These are phyloP conservation scores for Ctenomys sociabilis DNA, from an alignment of 2,113 vertebrate species.

Conservation along the genomic window DNA sequence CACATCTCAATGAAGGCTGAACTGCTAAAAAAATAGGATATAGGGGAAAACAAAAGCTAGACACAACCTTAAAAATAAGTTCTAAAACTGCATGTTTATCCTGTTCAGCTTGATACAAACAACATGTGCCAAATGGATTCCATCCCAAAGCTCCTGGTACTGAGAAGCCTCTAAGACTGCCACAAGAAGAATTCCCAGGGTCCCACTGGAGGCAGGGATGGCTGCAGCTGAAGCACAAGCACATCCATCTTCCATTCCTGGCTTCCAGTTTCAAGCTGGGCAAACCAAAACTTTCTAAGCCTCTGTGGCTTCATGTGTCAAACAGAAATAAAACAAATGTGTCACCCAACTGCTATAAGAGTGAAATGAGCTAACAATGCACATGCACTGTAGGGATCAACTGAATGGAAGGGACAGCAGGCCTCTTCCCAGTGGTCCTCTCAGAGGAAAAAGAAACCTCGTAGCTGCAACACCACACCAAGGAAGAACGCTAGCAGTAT, in stretches of 20 bases:
- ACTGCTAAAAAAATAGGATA: neutral
- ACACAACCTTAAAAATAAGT: neutral
- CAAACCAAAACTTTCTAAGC: neutral
- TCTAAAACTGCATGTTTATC: neutral
- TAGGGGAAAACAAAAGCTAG: neutral
- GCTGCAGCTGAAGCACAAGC: neutral
- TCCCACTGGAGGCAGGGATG: neutral
- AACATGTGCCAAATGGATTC: neutral
- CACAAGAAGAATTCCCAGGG: neutral
- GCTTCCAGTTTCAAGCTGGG: neutral
- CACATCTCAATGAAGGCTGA: constrained; percentile 42
- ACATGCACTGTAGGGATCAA: neutral
- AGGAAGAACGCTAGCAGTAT: neutral
- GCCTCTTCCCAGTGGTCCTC: neutral
- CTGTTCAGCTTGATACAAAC: neutral
- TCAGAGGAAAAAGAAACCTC: neutral
- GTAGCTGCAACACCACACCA: neutral
- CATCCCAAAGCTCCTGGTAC: neutral
- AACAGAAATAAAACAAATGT: neutral
- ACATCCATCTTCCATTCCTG: neutral
- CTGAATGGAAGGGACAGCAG: neutral
- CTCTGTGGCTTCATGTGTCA: neutral
- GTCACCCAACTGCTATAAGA: neutral
- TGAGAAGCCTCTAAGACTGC: neutral
- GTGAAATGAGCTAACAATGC: neutral